Base-by-base conservation (phyloP, 2,888 invertebrate genomes). In the Cosmia pyralina region DNA sequence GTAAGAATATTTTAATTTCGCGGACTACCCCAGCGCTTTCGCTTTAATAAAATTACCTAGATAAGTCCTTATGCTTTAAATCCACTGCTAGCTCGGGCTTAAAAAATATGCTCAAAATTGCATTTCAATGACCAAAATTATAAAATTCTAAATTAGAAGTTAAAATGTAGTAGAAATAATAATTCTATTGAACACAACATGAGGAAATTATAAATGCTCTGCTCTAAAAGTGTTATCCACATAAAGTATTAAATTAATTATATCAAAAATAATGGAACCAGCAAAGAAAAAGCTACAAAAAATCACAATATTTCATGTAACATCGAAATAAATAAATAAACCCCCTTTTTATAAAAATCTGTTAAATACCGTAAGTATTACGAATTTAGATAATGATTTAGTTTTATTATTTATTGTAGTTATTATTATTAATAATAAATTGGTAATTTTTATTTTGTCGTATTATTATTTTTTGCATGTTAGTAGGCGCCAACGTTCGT, bases 401-500 rank as follows among this genome's bases (percentile, higher is more conserved):
- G 60, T 17, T 50, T 0, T 34, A 55, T 17, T 79, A 79, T 59
- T 72, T 72, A 64, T 79, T 72, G 73, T 72, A 76, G 79, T 59
- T 44, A 11, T 50, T 38, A 48, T 15, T 52, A 44, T 55, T 60
- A 69, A 69, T 19, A 76, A 76, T 76, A 79, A 76, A 76, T 79
- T 79, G 63, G 53, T 76, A 64, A 72, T 72, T 76, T 72, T 79
- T 70, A 75, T 58, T 38, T 44, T 22, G n/a, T 70, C 10, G 59
- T 62, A 44, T 76, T 76, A 34, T 72, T 79, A n/a, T 50, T 44
- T 75, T 44, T 10, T 19, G 34, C 48, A 71, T 48, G 41, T 17
- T 70, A 55, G 28, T 57, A n/a, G 46, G n/a, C n/a, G n/a, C n/a
- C n/a, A n/a, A 41, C 0, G 4, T 28, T 72, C 6, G 13, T 62